phyloP scores from a whole-genome alignment of 2,888 invertebrate species.

The Himalopsyche anomala region DNA sequence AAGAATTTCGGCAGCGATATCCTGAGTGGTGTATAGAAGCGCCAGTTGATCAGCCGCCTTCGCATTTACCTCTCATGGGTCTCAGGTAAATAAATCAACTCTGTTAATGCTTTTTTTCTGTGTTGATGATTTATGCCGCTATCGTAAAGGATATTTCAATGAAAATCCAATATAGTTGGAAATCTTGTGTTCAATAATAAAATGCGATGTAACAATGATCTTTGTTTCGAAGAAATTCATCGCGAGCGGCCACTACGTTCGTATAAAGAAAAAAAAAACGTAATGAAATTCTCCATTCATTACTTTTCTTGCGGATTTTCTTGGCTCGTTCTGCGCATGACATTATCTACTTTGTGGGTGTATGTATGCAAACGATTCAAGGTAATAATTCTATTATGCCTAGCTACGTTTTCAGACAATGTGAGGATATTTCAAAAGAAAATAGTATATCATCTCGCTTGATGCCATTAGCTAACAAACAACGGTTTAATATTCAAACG shows the following conservation, averaged over 20 bases:
- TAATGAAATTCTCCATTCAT: constrained; percentile 14
- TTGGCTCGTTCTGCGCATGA: constrained; percentile 13
- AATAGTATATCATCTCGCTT: too few relatives aligned
- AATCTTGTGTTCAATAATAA: too few relatives aligned
- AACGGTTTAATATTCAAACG: too few relatives aligned
- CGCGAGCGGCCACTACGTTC: neutral
- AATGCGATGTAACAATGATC: too few relatives aligned
- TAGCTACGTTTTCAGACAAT: too few relatives aligned
- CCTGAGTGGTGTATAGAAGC: constrained; percentile 94
- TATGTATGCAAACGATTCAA: constrained; percentile 19
- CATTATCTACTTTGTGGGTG: neutral
- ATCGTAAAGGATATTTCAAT: too few relatives aligned
- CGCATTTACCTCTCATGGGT: constrained; percentile 78
- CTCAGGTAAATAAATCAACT: constrained; percentile 71
- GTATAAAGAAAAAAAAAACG: neutral
- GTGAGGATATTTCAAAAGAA: too few relatives aligned
- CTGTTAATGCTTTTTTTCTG: too few relatives aligned
- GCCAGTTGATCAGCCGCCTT: constrained; percentile 79
- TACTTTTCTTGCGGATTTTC: constrained; percentile 11
- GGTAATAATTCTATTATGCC: neutral
- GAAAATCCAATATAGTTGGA: too few relatives aligned
- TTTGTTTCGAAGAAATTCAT: too few relatives aligned
- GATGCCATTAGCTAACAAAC: too few relatives aligned
- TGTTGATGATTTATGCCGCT: too few relatives aligned
- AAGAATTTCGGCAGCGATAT: constrained; percentile 88